Evolutionary conservation across 2,888 invertebrate genomes (phyloP), one percentile per base, ranked within the genome.

Genomic region (Lithophane socia): DNA sequence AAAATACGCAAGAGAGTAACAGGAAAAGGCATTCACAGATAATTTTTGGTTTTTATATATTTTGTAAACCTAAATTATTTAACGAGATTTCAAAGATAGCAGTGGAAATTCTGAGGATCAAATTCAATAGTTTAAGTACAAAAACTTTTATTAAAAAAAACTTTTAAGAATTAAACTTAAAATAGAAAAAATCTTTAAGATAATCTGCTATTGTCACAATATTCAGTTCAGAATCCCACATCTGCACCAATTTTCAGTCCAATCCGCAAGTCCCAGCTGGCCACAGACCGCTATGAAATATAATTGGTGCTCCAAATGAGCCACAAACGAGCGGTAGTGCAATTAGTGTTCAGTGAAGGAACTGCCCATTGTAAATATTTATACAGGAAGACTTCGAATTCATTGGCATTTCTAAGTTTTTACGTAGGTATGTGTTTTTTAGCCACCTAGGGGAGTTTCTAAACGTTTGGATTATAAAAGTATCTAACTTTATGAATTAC

Each of bases 301-400:
- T 89, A 89, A 90, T 88, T 88, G 86, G 86, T 89, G 80, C 83
- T 86, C 73, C 70, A 83, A 88, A 87, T 87, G 83, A 86, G 78
- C 83, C 77, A 60, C 84, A 69, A 73, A 70, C 69, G 68, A 47
- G 54, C 66, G 56, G 47, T 37, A 37, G 37, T 76, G 78, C 86
- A 88, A 90, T 90, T 90, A 88, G 83, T 84, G n/a, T 54, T 69
- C 49, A 63, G 49, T 67, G 66, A 70, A 77, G 64, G 47, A 69
- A 79, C 44, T 71, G 44, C 66, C 67, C 56, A 66, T 65, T 77
- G 58, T 73, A 70, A 68, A 78, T 82, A 75, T 80, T 83, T 52
- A 52, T 52, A 18, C 16, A 18, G 18, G 47, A 13, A 47, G 47
- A 47, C 12, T 47, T 44, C 44, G 44, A 44, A 13, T 47, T 47